Evolutionary conservation across 2,113 vertebrate species (phyloP).

Genomic region (Macrotus californicus): DNA sequence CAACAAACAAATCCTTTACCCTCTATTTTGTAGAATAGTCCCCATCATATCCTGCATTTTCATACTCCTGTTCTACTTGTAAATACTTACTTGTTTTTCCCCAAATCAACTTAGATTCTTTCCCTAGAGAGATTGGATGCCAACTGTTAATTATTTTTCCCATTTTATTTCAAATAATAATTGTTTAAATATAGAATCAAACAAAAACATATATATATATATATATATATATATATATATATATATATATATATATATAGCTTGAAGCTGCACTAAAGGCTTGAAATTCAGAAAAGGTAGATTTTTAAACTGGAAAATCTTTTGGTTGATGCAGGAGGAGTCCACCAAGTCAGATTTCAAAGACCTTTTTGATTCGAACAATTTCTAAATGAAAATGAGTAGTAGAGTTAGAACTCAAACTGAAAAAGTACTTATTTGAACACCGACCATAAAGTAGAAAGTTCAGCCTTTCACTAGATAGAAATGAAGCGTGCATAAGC

Average conservation of each 20-base stretch:
- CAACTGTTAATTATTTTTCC: neutral
- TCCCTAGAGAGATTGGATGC: neutral
- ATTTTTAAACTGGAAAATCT: neutral
- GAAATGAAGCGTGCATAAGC: constrained; percentile 38
- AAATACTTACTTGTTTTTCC: neutral
- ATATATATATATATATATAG: neutral
- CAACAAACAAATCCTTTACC: neutral
- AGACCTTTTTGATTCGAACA: neutral
- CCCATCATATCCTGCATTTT: neutral
- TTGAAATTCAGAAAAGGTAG: neutral
- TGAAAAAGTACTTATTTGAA: neutral
- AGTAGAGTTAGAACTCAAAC: neutral
- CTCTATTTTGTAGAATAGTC: neutral
- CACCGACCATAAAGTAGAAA: constrained; percentile 19
- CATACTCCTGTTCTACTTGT: neutral
- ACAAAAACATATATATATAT: neutral
- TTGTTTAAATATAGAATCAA: neutral
- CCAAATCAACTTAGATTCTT: neutral
- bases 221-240: neutral
- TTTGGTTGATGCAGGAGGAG: neutral
- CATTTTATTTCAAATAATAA: neutral
- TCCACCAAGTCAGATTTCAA: neutral
- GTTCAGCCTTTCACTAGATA: neutral
- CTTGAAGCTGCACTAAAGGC: neutral
- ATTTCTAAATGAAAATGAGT: neutral